phyloP scores from a whole-genome alignment of 2,797 vertebrate genomes.

The Mormyrops boulengeri region DNA sequence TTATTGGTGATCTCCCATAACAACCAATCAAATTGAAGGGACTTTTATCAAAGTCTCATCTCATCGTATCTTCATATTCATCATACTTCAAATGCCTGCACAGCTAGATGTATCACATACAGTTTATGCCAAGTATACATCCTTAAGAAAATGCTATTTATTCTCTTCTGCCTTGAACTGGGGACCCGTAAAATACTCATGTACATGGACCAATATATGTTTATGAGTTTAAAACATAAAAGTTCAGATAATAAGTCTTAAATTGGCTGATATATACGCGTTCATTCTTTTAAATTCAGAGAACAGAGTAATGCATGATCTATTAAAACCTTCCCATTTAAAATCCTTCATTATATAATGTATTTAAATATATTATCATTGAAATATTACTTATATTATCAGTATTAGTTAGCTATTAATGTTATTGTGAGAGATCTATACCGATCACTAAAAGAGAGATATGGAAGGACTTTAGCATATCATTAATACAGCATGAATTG shows the following conservation, averaged over 20 bases:
- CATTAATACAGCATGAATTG: not conserved
- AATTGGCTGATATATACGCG: not conserved
- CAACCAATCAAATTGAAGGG: not conserved
- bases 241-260: not conserved
- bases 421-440: not conserved
- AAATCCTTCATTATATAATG: not conserved
- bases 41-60: not conserved
- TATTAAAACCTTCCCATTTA: not conserved
- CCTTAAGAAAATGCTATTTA: not conserved
- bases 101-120: not conserved
- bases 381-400: not conserved
- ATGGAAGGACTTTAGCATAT: not conserved
- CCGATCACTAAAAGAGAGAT: not conserved
- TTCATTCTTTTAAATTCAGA: not conserved
- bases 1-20: not conserved
- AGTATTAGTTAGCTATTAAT: not conserved
- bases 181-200: not conserved
- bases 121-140: not conserved
- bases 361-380: not conserved
- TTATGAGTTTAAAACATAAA: not conserved
- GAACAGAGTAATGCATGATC: not conserved
- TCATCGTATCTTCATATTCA: not conserved
- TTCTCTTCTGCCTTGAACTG: not conserved
- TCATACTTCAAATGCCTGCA: not conserved
- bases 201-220: not conserved